phyloP scores from a whole-genome alignment of 2,113 vertebrate genomes.

The Crotalus viridis region DNA sequence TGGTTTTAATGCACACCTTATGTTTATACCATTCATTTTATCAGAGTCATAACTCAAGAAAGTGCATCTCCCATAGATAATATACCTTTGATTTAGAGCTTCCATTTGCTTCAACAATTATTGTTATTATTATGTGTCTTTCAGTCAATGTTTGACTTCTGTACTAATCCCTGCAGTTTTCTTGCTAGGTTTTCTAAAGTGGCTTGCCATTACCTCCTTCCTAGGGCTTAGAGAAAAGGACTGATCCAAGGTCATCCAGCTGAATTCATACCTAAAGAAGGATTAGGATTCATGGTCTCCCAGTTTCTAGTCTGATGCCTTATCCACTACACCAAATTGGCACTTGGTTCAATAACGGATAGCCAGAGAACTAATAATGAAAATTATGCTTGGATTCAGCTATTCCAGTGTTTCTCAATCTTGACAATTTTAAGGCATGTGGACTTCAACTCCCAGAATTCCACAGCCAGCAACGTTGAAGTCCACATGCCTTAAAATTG shows the following conservation, averaged over 20 bases:
- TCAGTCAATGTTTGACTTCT: neutral
- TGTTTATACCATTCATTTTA: neutral
- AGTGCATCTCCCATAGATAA: neutral
- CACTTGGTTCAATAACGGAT: neutral
- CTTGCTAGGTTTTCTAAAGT: neutral
- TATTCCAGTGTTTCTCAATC: neutral
- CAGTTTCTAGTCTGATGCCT: neutral
- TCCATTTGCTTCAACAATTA: neutral
- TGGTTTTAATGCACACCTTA: neutral
- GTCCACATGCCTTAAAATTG: too few species aligned
- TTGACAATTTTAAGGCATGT: too few species aligned
- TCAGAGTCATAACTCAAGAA: neutral
- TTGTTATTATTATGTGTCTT: neutral
- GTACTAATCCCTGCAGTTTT: neutral
- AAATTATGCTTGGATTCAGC: conserved; percentile 2
- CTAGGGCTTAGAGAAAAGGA: neutral
- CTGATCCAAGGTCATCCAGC: neutral
- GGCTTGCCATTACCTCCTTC: neutral
- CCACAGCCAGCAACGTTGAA: too few species aligned
- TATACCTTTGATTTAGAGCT: neutral
- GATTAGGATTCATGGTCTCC: neutral
- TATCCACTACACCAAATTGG: neutral
- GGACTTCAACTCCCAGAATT: too few species aligned
- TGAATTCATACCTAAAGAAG: neutral
- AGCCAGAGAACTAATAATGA: neutral